phyloP scores from a whole-genome alignment of 2,113 vertebrate genomes.

The Struthio camelus region DNA sequence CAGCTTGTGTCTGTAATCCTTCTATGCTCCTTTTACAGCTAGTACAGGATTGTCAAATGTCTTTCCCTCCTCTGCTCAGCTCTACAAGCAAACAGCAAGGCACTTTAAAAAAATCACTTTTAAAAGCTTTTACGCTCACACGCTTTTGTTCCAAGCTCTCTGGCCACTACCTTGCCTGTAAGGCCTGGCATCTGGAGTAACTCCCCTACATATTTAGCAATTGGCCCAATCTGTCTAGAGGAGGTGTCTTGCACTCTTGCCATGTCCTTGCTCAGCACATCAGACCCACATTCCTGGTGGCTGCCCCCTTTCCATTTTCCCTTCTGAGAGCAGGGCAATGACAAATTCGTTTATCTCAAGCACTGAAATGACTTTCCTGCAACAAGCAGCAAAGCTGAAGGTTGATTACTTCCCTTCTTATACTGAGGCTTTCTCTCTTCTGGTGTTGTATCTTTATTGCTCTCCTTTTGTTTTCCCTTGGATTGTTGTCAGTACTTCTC shows the following conservation, averaged over 20 bases:
- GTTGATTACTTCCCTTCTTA: background rate
- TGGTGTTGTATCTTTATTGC: background rate
- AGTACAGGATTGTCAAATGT: background rate
- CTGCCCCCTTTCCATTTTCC: background rate
- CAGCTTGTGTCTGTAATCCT: conserved; percentile 16
- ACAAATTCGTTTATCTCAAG: background rate
- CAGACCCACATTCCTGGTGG: background rate
- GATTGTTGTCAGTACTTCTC: background rate
- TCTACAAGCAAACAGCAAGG: background rate
- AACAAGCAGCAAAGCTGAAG: background rate
- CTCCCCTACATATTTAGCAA: background rate
- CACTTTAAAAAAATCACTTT: background rate
- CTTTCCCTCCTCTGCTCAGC: background rate
- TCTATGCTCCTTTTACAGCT: background rate
- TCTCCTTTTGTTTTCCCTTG: background rate
- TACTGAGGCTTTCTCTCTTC: background rate
- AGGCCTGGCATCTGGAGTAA: background rate
- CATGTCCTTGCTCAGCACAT: background rate
- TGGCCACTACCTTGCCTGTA: background rate
- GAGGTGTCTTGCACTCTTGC: background rate
- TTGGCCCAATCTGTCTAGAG: background rate
- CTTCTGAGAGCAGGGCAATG: background rate
- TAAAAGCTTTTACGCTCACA: background rate
- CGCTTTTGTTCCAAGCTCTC: background rate
- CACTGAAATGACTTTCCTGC: background rate